Evolutionary conservation across 2,113 vertebrate genomes (phyloP).

Genomic region (Laticauda laticaudata): DNA sequence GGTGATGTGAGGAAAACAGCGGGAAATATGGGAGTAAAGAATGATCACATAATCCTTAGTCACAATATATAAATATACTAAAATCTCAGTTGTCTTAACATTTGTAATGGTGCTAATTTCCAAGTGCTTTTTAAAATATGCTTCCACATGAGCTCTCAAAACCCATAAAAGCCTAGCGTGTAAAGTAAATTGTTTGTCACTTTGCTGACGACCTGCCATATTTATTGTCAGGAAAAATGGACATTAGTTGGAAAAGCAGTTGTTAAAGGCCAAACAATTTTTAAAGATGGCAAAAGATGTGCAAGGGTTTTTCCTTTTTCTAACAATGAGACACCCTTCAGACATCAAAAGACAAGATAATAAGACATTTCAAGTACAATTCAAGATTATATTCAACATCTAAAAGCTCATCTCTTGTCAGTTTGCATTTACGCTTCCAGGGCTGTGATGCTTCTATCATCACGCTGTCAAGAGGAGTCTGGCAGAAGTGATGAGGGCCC

Average conservation of each 20-base stretch:
- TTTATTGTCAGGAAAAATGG: slow-evolving; percentile 98
- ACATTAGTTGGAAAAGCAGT: slow-evolving; percentile 98
- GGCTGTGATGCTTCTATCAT: slow-evolving; percentile 99
- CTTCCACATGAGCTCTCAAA: slow-evolving; percentile 94
- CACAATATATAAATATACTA: neutral
- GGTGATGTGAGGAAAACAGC: slow-evolving; percentile 42
- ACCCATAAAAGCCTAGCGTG: slow-evolving; percentile 83
- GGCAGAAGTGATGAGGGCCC: slow-evolving; percentile 89
- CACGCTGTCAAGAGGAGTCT: slow-evolving; percentile 97
- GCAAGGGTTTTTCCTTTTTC: slow-evolving; percentile 88
- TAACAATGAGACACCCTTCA: slow-evolving; percentile 95
- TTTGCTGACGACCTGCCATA: slow-evolving; percentile 84
- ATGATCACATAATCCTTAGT: slow-evolving; percentile 33
- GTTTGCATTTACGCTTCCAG: slow-evolving; percentile 99
- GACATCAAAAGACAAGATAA: slow-evolving; percentile 99
- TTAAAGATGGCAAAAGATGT: slow-evolving; percentile 89
- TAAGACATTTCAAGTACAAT: slow-evolving; percentile 99
- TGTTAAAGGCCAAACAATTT: slow-evolving; percentile 97
- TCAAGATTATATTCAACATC: slow-evolving; percentile 99
- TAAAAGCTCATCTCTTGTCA: slow-evolving; percentile 99
- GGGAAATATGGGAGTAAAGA: slow-evolving; percentile 42
- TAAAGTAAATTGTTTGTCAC: slow-evolving; percentile 90
- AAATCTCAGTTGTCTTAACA: slow-evolving; percentile 63
- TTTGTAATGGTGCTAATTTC: slow-evolving; percentile 88
- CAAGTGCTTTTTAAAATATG: slow-evolving; percentile 79